Evolutionary conservation across 2,888 invertebrate genomes (phyloP).

Genomic region (Sarcophaga variegata): DNA sequence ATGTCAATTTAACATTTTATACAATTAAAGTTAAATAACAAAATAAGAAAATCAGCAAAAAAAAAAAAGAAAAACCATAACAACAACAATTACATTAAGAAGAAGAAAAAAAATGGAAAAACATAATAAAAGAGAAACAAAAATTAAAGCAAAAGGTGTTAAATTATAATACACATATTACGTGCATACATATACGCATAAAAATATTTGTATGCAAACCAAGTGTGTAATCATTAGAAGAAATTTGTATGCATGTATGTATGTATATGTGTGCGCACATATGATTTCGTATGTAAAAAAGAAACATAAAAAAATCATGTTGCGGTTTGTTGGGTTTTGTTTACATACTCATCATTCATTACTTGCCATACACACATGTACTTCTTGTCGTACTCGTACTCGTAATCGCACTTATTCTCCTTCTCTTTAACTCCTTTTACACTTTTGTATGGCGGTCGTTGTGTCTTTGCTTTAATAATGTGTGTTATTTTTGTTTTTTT

Average conservation of each 20-base stretch:
- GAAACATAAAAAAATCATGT: slow-evolving; percentile 57
- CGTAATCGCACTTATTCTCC: neutral
- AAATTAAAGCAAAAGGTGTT: slow-evolving; percentile 15
- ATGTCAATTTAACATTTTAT: slow-evolving; percentile 55
- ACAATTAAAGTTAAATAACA: slow-evolving; percentile 39
- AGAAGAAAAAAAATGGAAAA: slow-evolving; percentile 9
- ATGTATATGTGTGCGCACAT: no score
- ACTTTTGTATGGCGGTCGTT: no score
- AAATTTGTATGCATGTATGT: no score
- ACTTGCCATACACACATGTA: slow-evolving; percentile 3
- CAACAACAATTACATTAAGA: slow-evolving; percentile 15
- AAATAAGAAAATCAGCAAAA: no score
- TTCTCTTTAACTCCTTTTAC: no score
- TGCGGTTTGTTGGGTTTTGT: slow-evolving; percentile 65
- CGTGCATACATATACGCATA: no score
- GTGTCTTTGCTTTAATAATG: no score
- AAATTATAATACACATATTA: neutral
- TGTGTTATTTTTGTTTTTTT: neutral
- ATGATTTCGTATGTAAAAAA: neutral
- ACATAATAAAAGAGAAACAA: no score
- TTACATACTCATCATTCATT: neutral
- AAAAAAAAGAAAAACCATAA: neutral
- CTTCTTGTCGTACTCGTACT: slow-evolving; percentile 3
- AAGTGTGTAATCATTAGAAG: no score
- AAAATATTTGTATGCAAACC: no score